Base-by-base conservation (phyloP, 64 coral and sea anemone genomes). In the Astreopora myriophthalma region DNA sequence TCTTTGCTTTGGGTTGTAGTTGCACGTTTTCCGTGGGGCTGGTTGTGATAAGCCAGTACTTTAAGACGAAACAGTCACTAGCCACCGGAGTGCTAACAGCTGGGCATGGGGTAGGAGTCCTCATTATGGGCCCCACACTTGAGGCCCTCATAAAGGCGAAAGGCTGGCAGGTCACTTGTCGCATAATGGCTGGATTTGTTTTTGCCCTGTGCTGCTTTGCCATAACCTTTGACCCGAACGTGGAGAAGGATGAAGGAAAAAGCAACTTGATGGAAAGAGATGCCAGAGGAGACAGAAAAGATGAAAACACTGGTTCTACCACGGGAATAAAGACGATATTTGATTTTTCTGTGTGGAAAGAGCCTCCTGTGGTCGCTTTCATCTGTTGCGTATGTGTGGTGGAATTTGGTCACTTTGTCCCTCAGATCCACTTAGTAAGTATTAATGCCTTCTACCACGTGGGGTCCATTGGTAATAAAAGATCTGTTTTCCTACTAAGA, bases 371-470 rank as follows among this genome's bases (percentile, higher is more conserved):
- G 1, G 37, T 76, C 1, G 71, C 91, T 8, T 74, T 79, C 10
- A 52, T 68, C 8, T 17, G 88, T 14, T 44, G 12, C 19, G 87
- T 68, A 29, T 62, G 34, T 1, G 49, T 95, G 3, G 74, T 85
- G 34, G 86, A 74, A 71, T 73, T 95, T 75, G 89, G 88, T n/a
- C 76, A 89, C 42, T 95, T 79, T 83, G 79, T 88, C 3, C 89
- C 94, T 24, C 76, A 51, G 34, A 48, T 95, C 81, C 89, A 95
- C 40, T 71, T 95, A 64, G 94, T 95, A 83, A 82, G 92, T 42
- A 7, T 34, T 23, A 7, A 38, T 30, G n/a, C n/a, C n/a, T n/a
- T n/a, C n/a, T n/a, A n/a, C n/a, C n/a, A n/a, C n/a, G n/a, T n/a
- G n/a, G n/a, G n/a, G n/a, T n/a, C n/a, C n/a, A n/a, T n/a, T n/a